Evolutionary conservation across 2,888 invertebrate species (phyloP), one percentile per base, ranked within the genome.

Genomic region (Tenthredo distinguenda): DNA sequence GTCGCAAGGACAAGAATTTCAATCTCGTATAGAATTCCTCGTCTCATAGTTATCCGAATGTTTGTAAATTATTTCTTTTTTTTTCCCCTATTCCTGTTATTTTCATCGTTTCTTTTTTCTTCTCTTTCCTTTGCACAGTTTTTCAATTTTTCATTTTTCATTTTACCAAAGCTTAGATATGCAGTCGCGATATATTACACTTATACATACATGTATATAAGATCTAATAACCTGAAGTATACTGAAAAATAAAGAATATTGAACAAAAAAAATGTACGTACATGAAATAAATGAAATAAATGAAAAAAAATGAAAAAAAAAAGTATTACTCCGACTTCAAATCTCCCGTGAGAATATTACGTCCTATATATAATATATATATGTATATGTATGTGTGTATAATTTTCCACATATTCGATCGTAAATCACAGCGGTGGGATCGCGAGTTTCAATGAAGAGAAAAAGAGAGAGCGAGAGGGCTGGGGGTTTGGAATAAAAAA

Each of bases 401-500:
- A 62, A 62, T 62, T 62, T 62, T 4, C 10, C 26, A 26, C 12
- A 62, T 26, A 62, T 26, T 62, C 26, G 62, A 62, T 62, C 62
- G 71, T 71, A 71, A 37, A n/a, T 71, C 71, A 71, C 37, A 3
- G 26, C 18, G 15, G 12, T 1, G 9, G 71, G 34, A 37, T 71
- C 71, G 26, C 71, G 71, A 71, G 34, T 37, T 71, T 71, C 37
- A 71, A 71, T 71, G 71, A 71, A 71, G 34, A 62, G 58, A 21
- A 3, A 71, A 6, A 26, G 62, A 12, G 21, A 71, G 18, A 62
- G 62, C 12, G 10, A 37, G 18, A 12, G 62, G 12, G 21, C 12
- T 62, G 10, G 10, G 55, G 55, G n/a, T 71, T 71, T 71, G 4
- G 6, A 18, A 71, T 71, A 71, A 71, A 71, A 71, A 37, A 71